Evolutionary conservation across 2,888 invertebrate species (phyloP).

Genomic region (Chrysolina oricalcia): DNA sequence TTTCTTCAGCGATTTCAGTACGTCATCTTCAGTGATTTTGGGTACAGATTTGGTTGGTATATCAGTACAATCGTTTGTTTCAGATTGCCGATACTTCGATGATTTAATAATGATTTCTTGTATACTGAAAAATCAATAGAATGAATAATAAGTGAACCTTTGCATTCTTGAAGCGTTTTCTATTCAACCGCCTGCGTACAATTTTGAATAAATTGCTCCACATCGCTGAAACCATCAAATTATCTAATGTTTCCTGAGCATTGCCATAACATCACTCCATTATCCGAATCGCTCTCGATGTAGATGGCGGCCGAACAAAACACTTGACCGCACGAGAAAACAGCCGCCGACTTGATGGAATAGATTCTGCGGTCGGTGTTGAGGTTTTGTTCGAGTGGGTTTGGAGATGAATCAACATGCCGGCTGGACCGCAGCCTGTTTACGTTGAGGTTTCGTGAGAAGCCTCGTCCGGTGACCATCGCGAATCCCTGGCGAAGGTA

Average conservation of each 20-base stretch:
- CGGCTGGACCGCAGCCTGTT: conserved; percentile 12
- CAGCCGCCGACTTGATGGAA: conserved; percentile 1
- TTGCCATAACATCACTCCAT: not conserved
- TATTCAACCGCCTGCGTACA: too few relatives aligned
- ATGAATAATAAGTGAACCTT: too few relatives aligned
- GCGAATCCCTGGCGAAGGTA: not conserved
- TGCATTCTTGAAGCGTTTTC: too few relatives aligned
- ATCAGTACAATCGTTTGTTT: too few relatives aligned
- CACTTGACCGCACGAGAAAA: not conserved
- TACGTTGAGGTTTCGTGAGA: not conserved
- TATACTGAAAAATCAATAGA: too few relatives aligned
- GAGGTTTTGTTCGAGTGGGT: not conserved
- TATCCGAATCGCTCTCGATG: not conserved
- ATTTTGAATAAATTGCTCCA: too few relatives aligned
- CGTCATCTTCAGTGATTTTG: too few relatives aligned
- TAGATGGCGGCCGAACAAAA: not conserved
- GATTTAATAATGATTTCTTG: too few relatives aligned
- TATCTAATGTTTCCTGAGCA: not conserved
- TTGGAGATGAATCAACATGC: conserved; percentile 14
- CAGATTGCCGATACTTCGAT: too few relatives aligned
- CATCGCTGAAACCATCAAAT: too few relatives aligned
- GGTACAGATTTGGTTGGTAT: too few relatives aligned
- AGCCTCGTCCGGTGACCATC: conserved; percentile 3
- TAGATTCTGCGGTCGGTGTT: conserved; percentile 7
- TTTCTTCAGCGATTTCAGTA: too few relatives aligned